Conservation (phyloP, 2,113 vertebrate genomes). For the Mirza zaza region DNA sequence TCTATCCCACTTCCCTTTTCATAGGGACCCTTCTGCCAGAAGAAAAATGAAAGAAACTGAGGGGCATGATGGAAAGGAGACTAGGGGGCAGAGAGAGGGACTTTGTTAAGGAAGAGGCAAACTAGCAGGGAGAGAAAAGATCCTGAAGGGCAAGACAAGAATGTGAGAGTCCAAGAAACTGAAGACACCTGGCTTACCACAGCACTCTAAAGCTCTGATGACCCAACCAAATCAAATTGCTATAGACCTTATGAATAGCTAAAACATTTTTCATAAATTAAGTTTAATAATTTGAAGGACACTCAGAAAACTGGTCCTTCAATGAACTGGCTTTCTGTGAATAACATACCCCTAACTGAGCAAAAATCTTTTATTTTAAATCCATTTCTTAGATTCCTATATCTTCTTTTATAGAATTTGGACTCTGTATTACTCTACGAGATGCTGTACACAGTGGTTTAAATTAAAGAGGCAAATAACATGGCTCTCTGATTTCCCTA, state of each 20-base stretch:
- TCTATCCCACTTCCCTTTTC: neutral
- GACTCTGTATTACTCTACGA: neutral
- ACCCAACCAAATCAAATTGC: neutral
- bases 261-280: neutral
- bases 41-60: neutral
- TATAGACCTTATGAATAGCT: neutral
- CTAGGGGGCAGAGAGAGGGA: no score
- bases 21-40: neutral
- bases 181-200: neutral
- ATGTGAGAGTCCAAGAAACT: neutral
- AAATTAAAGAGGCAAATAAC: neutral
- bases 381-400: neutral
- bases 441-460: neutral
- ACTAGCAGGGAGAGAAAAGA: neutral
- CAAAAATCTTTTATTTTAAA: neutral
- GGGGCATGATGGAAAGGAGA: no score
- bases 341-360: neutral
- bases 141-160: neutral
- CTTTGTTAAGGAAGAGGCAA: neutral
- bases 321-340: slow-evolving; percentile 29
- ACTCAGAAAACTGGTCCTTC: neutral
- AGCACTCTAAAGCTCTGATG: neutral
- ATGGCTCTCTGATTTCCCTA: neutral
- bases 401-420: neutral
- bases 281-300: slow-evolving; percentile 21